Conservation (phyloP, 2,797 vertebrate genomes). For the Nasua narica region DNA sequence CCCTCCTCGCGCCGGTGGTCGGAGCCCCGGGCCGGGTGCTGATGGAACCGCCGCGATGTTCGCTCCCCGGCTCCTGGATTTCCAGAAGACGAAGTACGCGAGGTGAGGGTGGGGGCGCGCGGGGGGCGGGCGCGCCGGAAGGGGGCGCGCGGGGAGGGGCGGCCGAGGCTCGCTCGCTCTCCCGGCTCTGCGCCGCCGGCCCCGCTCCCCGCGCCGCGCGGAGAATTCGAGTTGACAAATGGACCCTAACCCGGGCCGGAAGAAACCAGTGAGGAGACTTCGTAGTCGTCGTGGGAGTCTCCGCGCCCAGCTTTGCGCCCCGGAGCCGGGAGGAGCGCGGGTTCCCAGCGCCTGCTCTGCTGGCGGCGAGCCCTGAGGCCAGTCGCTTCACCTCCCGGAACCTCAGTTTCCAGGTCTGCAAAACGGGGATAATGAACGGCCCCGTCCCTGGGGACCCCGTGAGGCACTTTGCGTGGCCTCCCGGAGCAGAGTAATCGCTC, state of each 20-base stretch:
- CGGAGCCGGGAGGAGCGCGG: background rate
- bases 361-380: background rate
- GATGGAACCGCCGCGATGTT: constrained; percentile 83
- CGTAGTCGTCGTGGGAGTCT: background rate
- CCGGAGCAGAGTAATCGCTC: too few relatives aligned
- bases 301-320: background rate
- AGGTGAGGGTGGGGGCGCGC: constrained; percentile 84
- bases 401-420: background rate
- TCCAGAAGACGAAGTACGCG: constrained; percentile 88
- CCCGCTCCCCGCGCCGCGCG: fast-evolving
- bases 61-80: constrained; percentile 81
- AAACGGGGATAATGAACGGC: background rate
- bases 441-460: too few relatives aligned
- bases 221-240: background rate
- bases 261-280: background rate
- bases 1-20: background rate
- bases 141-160: background rate
- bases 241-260: background rate
- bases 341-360: background rate
- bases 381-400: background rate
- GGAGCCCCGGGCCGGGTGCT: constrained; percentile 52
- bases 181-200: background rate
- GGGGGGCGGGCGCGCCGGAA: background rate
- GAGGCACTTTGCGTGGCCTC: background rate
- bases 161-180: background rate